These are phyloP conservation scores for Sepiola atlantica DNA, from an alignment of 2,888 invertebrate species.

Conservation along the genomic window DNA sequence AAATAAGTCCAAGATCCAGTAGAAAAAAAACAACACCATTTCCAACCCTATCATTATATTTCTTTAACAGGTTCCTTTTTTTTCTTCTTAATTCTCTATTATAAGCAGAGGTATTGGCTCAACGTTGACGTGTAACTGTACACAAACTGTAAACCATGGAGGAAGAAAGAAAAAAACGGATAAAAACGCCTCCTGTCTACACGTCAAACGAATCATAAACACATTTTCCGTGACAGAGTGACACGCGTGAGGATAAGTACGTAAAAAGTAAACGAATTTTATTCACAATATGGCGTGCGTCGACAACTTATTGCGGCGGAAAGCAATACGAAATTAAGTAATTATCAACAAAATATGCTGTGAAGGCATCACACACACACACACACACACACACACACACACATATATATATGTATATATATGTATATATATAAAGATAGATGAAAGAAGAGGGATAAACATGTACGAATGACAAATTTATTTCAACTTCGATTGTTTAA, in stretches of 20 bases:
- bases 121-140: not conserved
- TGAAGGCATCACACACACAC: not conserved
- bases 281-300: not conserved
- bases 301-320: not conserved
- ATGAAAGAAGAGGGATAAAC: too few relatives aligned
- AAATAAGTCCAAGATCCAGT: too few relatives aligned
- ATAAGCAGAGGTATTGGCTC: not conserved
- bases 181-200: not conserved
- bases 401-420: not conserved
- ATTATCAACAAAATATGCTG: not conserved
- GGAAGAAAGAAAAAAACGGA: too few relatives aligned
- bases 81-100: not conserved
- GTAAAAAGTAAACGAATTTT: not conserved
- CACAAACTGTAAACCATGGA: not conserved
- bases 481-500: too few relatives aligned
- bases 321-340: not conserved
- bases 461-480: too few relatives aligned
- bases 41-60: too few relatives aligned
- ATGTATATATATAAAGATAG: too few relatives aligned
- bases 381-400: not conserved
- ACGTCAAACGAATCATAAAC: constrained; percentile 32
- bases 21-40: too few relatives aligned
- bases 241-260: not conserved
- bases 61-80: not conserved
- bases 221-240: not conserved